Evolutionary conservation across 2,113 vertebrate genomes (phyloP), one percentile per base, ranked within the genome.

Genomic region (Tautogolabrus adspersus): DNA sequence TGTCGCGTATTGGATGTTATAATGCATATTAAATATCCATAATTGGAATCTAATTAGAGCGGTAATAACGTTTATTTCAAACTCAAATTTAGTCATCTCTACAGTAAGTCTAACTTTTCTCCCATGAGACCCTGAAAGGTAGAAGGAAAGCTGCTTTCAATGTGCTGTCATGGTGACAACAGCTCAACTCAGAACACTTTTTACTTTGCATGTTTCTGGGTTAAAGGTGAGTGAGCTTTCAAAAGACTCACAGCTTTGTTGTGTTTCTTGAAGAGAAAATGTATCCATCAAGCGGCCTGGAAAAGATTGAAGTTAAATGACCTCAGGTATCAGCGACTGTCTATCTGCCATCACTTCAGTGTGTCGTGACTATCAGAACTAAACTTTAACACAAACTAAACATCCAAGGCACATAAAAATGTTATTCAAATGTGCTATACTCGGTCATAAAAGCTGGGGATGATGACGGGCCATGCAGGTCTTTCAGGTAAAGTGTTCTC

Each of bases 21-120:
- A 93, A 91, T 83, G 76, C 79, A 87, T 85, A 91, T 91, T 91
- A 81, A 89, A 90, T 89, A 83, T 70, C 79, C 66, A 88, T 91
- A 86, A 92, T 88, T 88, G 79, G 72, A 88, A 79, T 87, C 79
- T 89, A 91, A 91, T 93, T 88, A 84, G 78, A 86, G 61, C 72
- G 73, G 78, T 85, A 88, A 86, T 87, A 82, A 86, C 87, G 79
- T 87, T 72, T 78, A 77, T 83, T 77, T 59, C 34, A 70, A 83
- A 78, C 60, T 79, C 63, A 74, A 87, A 88, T 79, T 75, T 75
- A 72, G 74, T 72, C 72, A 15, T 83, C 66, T 86, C 68, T 54
- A 26, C 26, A 4, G 26, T 26, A 55, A 77, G 76, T 51, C 40
- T 21, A 82, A 88, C 80, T 81, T 83, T 81, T 55, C 52, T 65